Evolutionary conservation across 2,888 invertebrate species (phyloP).

Genomic region (Caenorhabditis sulstoni): DNA sequence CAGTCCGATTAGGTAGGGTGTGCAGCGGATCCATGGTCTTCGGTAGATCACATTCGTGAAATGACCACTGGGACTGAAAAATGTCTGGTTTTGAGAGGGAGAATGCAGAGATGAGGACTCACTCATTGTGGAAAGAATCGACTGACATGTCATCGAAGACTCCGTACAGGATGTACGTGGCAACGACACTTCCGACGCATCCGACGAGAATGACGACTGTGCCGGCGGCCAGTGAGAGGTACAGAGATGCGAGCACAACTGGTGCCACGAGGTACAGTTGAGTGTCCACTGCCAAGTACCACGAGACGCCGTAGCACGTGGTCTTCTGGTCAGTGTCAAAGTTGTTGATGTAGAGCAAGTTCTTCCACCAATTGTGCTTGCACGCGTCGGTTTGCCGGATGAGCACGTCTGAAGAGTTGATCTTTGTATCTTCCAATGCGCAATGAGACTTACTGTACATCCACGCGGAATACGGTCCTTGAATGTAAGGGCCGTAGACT

Average conservation of each 20-base stretch:
- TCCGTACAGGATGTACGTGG: slow-evolving; percentile 37
- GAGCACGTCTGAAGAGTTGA: slow-evolving; percentile 18
- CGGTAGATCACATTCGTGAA: slow-evolving; percentile 32
- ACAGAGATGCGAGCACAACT: slow-evolving; percentile 54
- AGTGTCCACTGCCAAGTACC: slow-evolving; percentile 64
- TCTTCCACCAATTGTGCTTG: slow-evolving; percentile 60
- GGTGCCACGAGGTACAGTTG: slow-evolving; percentile 62
- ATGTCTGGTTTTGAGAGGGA: background rate
- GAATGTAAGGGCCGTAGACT: slow-evolving; percentile 46
- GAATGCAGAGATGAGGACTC: background rate
- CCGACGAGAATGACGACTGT: slow-evolving; percentile 10
- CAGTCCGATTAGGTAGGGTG: slow-evolving; percentile 81
- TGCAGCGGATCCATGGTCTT: slow-evolving; percentile 77
- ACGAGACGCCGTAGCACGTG: slow-evolving; percentile 55
- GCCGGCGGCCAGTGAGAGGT: slow-evolving; percentile 43
- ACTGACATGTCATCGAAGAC: slow-evolving; percentile 16
- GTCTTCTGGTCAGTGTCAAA: slow-evolving; percentile 32
- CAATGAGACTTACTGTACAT: slow-evolving; percentile 43
- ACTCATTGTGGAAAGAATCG: slow-evolving; percentile 43
- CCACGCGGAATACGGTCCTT: slow-evolving; percentile 51
- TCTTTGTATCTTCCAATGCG: no score
- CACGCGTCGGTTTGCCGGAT: slow-evolving; percentile 40
- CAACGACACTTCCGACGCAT: slow-evolving; percentile 43
- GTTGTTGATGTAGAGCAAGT: slow-evolving; percentile 72
- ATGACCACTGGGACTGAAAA: slow-evolving; percentile 24